Conservation (phyloP, 2,888 invertebrate species). For the Monochamus alternatus region DNA sequence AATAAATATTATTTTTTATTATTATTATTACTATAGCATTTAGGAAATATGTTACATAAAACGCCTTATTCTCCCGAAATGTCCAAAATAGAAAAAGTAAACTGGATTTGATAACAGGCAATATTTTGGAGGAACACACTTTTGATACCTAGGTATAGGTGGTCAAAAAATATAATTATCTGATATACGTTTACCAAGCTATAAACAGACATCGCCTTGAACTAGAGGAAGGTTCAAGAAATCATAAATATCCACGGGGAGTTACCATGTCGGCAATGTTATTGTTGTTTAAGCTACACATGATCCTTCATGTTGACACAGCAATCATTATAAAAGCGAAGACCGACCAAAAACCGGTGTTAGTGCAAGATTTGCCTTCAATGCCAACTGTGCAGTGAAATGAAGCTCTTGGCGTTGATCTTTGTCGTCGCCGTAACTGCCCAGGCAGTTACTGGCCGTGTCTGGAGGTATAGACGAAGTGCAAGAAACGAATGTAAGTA, state of each 20-base stretch:
- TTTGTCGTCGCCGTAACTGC: slow-evolving; percentile 28
- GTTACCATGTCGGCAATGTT: slow-evolving; percentile 6
- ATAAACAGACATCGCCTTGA: background rate
- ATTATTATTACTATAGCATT: too few relatives aligned
- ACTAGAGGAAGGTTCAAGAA: background rate
- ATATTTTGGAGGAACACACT: too few relatives aligned
- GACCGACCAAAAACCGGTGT: slow-evolving; percentile 31
- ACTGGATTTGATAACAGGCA: too few relatives aligned
- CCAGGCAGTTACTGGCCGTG: slow-evolving; percentile 30
- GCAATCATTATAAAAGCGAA: slow-evolving; percentile 37
- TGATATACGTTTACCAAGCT: background rate
- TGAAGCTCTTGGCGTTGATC: slow-evolving; percentile 36
- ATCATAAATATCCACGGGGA: background rate
- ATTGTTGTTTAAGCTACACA: slow-evolving; percentile 16
- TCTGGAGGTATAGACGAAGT: slow-evolving; percentile 44
- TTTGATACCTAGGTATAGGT: too few relatives aligned
- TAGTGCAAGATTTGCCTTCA: slow-evolving; percentile 38
- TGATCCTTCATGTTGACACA: slow-evolving; percentile 1
- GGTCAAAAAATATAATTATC: background rate
- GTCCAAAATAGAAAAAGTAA: too few relatives aligned
- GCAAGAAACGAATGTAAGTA: slow-evolving; percentile 53
- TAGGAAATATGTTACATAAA: too few relatives aligned
- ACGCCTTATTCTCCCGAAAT: too few relatives aligned
- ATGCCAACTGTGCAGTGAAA: slow-evolving; percentile 33
- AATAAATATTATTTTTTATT: too few relatives aligned